These are phyloP conservation scores for Acyrthosiphon pisum DNA, from an alignment of 1,140 invertebrate species.

Conservation along the genomic window DNA sequence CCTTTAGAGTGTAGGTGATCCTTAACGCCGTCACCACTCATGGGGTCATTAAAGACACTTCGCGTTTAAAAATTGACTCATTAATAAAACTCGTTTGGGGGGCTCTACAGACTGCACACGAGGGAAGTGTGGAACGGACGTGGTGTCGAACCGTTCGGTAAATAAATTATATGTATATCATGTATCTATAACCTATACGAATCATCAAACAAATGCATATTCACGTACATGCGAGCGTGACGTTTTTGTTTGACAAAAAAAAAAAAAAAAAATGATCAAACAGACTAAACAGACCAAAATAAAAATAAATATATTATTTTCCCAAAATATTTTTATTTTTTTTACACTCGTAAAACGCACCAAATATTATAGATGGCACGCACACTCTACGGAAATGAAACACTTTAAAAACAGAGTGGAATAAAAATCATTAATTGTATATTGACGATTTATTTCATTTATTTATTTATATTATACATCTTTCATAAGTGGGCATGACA, in stretches of 20 bases:
- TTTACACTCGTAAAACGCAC: not conserved
- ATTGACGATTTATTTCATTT: not conserved
- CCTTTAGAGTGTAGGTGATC: not conserved
- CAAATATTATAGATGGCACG: not conserved
- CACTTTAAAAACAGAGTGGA: not conserved
- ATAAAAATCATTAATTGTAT: not conserved
- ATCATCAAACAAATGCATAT: not conserved
- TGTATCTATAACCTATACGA: not conserved
- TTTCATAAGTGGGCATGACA: not conserved
- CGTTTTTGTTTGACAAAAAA: not conserved
- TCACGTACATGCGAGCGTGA: not conserved
- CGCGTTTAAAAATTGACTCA: not conserved
- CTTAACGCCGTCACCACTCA: not conserved
- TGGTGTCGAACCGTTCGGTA: not conserved
- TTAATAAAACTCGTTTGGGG: not conserved
- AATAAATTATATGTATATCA: not conserved
- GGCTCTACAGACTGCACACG: not conserved
- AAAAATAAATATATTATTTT: not conserved
- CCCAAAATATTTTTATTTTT: not conserved
- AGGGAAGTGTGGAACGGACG: not conserved
- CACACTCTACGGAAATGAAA: not conserved
- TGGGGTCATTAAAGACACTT: not conserved
- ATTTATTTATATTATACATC: not conserved
- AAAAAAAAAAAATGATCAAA: not conserved
- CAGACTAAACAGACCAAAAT: not conserved